phyloP scores from a whole-genome alignment of 2,888 invertebrate species.

The Eupeodes luniger region DNA sequence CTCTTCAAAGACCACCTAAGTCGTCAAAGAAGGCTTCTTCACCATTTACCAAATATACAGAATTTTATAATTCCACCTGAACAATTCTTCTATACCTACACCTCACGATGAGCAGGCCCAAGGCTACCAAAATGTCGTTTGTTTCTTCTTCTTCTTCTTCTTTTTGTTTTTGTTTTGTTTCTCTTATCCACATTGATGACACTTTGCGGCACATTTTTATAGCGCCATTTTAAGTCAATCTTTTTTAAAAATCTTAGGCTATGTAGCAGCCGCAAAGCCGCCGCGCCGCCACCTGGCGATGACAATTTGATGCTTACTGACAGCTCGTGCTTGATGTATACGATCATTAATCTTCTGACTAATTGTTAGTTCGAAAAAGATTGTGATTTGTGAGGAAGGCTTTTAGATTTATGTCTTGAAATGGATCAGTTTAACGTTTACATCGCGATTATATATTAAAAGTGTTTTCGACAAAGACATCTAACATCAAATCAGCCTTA shows the following conservation, averaged over 20 bases:
- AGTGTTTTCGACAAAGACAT: neutral
- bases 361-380: slow-evolving; percentile 47
- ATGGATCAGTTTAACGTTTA: slow-evolving; percentile 21
- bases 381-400: slow-evolving; percentile 26
- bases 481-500: neutral
- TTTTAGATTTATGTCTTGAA: slow-evolving; percentile 20
- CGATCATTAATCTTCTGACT: slow-evolving; percentile 67
- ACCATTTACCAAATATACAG: neutral
- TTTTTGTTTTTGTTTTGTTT: neutral
- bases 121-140: slow-evolving; percentile 31
- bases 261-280: neutral
- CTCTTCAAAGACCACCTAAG: slow-evolving; percentile 2
- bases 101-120: neutral
- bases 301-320: slow-evolving; percentile 42
- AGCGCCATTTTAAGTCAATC: slow-evolving; percentile 21
- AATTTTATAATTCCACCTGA: neutral
- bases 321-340: slow-evolving; percentile 31
- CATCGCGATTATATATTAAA: slow-evolving; percentile 1
- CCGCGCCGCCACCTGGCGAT: slow-evolving; percentile 15
- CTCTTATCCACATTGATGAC: neutral
- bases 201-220: slow-evolving; percentile 13
- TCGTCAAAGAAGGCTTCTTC: neutral
- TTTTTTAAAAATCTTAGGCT: slow-evolving; percentile 6
- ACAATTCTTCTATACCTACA: neutral
- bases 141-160: neutral